Percentiles rank a stretch among this genome's conserved stretches.
These are phyloP conservation scores for Pseudoips prasinana DNA, from an alignment of 2,888 invertebrate genomes.

Conservation along the genomic window DNA sequence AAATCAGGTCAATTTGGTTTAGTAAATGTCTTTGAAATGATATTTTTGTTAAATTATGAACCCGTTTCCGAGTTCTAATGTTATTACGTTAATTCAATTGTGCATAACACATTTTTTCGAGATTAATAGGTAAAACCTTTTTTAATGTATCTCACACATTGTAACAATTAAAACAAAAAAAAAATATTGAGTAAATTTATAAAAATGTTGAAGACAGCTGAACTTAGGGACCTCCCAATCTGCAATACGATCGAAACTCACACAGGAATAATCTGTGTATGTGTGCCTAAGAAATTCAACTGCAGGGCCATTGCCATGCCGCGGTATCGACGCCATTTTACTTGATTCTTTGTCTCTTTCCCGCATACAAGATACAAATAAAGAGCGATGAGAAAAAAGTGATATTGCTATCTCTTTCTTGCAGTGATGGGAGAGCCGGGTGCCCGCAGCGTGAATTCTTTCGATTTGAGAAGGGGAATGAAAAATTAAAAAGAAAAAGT, in stretches of 20 bases:
- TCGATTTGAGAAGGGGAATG: conserved; percentile 70
- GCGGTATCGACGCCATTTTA: conserved; percentile 70
- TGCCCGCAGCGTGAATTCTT: conserved; percentile 61
- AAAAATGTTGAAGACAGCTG: conserved; percentile 50
- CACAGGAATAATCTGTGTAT: conserved; percentile 39
- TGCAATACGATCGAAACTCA: conserved; percentile 51
- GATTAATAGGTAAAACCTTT: too few relatives aligned
- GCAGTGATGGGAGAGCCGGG: conserved; percentile 38
- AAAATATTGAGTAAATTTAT: too few relatives aligned
- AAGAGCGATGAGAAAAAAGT: conserved; percentile 40
- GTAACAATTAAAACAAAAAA: too few relatives aligned
- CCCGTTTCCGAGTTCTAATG: too few relatives aligned
- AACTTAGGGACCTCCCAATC: conserved; percentile 50
- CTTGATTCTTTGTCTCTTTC: conserved; percentile 59
- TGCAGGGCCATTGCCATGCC: conserved; percentile 51
- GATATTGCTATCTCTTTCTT: conserved; percentile 48
- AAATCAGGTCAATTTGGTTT: too few relatives aligned
- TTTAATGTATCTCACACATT: too few relatives aligned
- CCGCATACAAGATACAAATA: conserved; percentile 24
- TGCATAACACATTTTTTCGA: too few relatives aligned
- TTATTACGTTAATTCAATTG: too few relatives aligned
- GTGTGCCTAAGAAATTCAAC: conserved; percentile 64
- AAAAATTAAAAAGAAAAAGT: conserved; percentile 60
- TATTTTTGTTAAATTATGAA: too few relatives aligned
- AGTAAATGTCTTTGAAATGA: too few relatives aligned